A percentile compares a stretch with the other conserved stretches of the same genome.
Evolutionary conservation across 1,140 invertebrate genomes (phyloP).

Genomic region (Diorhabda carinulata): DNA sequence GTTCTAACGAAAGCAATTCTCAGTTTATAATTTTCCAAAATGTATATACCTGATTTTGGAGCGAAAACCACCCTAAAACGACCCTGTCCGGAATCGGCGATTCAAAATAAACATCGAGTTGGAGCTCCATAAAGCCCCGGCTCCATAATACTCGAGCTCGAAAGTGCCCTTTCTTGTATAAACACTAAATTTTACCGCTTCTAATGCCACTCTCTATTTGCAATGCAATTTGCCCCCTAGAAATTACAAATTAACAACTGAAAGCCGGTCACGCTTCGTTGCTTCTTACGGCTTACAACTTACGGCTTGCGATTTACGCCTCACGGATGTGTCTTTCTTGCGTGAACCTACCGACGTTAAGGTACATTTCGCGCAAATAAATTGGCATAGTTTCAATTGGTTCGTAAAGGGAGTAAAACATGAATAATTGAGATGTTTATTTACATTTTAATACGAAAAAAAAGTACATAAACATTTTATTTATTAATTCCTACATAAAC

Average conservation of each 20-base stretch:
- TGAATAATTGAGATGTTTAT: too few species aligned
- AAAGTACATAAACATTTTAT: too few species aligned
- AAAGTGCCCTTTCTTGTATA: slow-evolving; percentile 33
- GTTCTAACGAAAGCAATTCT: too few species aligned
- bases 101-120: slow-evolving; percentile 39
- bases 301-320: slow-evolving; percentile 1
- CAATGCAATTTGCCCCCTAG: slow-evolving; percentile 39
- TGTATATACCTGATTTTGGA: too few species aligned
- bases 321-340: not conserved
- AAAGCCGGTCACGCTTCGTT: slow-evolving; percentile 34
- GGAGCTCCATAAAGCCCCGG: slow-evolving; percentile 20
- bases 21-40: too few species aligned
- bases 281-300: slow-evolving; percentile 22
- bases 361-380: not conserved
- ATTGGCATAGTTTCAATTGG: not conserved
- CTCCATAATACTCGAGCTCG: slow-evolving; percentile 11
- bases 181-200: slow-evolving; percentile 30
- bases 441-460: too few species aligned
- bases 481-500: too few species aligned
- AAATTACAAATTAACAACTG: slow-evolving; percentile 41
- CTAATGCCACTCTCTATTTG: slow-evolving; percentile 41
- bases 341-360: not conserved
- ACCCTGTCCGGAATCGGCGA: slow-evolving; percentile 35
- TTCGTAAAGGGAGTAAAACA: not conserved
- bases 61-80: not conserved